These are phyloP conservation scores for Callyntrura guangdongensis DNA, from an alignment of 2,888 invertebrate genomes.

Conservation along the genomic window DNA sequence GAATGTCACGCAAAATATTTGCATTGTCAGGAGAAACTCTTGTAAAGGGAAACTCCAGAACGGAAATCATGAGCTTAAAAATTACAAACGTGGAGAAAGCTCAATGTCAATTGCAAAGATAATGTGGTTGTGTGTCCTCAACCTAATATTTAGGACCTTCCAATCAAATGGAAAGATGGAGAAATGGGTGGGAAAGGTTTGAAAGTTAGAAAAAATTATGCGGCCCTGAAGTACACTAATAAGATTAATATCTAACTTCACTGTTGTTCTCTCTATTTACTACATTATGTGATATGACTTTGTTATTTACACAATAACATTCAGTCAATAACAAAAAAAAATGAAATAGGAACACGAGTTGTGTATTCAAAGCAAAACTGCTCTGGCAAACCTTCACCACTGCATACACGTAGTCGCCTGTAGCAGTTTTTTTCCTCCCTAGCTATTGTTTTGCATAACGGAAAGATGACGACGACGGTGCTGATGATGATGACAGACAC, in stretches of 20 bases:
- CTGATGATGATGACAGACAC: neutral
- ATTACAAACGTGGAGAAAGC: too few relatives aligned
- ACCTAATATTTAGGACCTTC: neutral
- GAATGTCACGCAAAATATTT: slow-evolving; percentile 29
- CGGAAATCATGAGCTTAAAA: too few relatives aligned
- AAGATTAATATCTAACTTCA: slow-evolving; percentile 54
- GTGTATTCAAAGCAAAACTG: neutral
- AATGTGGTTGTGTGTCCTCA: too few relatives aligned
- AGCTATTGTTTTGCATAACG: neutral
- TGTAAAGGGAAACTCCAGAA: neutral
- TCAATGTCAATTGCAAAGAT: too few relatives aligned
- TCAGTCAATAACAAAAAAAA: slow-evolving; percentile 7
- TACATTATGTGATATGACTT: neutral
- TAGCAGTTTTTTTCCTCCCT: neutral
- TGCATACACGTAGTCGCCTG: neutral
- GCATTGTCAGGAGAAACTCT: too few relatives aligned
- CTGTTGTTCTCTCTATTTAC: neutral
- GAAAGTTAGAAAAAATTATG: neutral
- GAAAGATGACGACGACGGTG: neutral
- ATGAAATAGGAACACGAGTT: neutral
- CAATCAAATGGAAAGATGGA: too few relatives aligned
- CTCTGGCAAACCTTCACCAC: neutral
- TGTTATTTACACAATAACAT: neutral
- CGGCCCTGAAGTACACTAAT: slow-evolving; percentile 37
- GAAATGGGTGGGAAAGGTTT: too few relatives aligned